Base-by-base conservation (phyloP, 2,888 invertebrate genomes). In the Tenthredo mesomela region DNA sequence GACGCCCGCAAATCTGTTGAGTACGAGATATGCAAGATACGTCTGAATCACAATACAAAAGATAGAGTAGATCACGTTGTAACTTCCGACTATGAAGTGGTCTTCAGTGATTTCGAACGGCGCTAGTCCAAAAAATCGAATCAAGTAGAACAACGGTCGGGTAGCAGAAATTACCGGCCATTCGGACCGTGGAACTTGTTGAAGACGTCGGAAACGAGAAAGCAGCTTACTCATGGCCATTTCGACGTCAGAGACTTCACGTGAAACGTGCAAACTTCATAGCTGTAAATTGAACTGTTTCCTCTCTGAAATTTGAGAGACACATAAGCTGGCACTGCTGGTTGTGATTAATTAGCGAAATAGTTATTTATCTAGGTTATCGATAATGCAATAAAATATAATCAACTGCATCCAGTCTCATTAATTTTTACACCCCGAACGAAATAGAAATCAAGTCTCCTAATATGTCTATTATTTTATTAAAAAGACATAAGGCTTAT, bases 111-210 rank as follows among this genome's bases (percentile, higher is more conserved):
- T 90, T 29, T 88, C 87, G 85, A 92, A 93, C 10, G 93, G 93
- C 3, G 91, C 91, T 21, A 91, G 85, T 10, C 93, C 93, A 80
- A 92, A 91, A 21, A 91, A 6, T 84, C 90, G 89, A 7, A 89
- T 82, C 3, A 89, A 75, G 80, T 89, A 91, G 73, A 91, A 85
- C 18, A 89, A 43, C 0, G 92, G 92, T 21, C 89, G 90, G 80
- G 91, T 83, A 37, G 90, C 89, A n/a, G 89, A 87, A 73, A 92
- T 93, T 25, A 93, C 87, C 0, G 88, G 84, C 40, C 91, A 90
- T 47, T 92, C 89, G 1, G 88, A 85, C 3, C 92, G 92, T 29
- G 85, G 86, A 9, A 82, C 10, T 54, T 77, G 47, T 3, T n/a
- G 21, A 12, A 40, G 61, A 25, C 37, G 80, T 12, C 80, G 80